phyloP scores from a whole-genome alignment of 2,888 invertebrate species.

The Laspeyria flexula region DNA sequence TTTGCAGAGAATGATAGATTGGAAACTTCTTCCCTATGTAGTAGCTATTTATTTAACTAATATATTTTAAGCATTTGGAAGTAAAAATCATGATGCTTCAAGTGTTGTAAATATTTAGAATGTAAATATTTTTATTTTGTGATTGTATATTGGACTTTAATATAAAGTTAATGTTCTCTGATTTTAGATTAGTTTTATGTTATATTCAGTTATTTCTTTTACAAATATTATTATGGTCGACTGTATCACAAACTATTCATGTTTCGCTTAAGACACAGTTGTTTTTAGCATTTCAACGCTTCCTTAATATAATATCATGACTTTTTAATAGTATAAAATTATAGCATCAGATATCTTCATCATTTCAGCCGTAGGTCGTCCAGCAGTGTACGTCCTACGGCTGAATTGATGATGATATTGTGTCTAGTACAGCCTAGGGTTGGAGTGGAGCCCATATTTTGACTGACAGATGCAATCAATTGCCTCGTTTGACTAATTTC shows the following conservation, averaged over 20 bases:
- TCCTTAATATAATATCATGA: neutral
- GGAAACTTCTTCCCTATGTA: neutral
- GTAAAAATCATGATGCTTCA: constrained; percentile 16
- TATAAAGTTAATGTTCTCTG: constrained; percentile 28
- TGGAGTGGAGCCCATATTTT: no score
- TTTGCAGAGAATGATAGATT: neutral
- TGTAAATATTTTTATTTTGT: constrained; percentile 27
- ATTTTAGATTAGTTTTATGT: constrained; percentile 28
- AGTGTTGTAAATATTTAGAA: constrained; percentile 21
- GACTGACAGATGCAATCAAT: no score
- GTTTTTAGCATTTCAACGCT: constrained; percentile 2
- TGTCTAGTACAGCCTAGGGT: no score
- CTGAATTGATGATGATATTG: no score
- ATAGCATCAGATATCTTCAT: no score
- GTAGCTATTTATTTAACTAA: constrained; percentile 6
- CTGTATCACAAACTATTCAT: constrained; percentile 15
- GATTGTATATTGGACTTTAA: constrained; percentile 27
- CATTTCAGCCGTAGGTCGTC: no score
- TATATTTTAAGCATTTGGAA: constrained; percentile 21
- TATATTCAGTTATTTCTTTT: constrained; percentile 22
- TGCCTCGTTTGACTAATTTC: no score
- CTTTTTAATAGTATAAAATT: neutral
- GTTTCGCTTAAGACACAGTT: constrained; percentile 12
- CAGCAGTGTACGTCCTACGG: no score
- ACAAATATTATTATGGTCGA: constrained; percentile 12